Evolutionary conservation across 2,113 vertebrate genomes (phyloP), one percentile per base, ranked within the genome.

Genomic region (Octodon degus): DNA sequence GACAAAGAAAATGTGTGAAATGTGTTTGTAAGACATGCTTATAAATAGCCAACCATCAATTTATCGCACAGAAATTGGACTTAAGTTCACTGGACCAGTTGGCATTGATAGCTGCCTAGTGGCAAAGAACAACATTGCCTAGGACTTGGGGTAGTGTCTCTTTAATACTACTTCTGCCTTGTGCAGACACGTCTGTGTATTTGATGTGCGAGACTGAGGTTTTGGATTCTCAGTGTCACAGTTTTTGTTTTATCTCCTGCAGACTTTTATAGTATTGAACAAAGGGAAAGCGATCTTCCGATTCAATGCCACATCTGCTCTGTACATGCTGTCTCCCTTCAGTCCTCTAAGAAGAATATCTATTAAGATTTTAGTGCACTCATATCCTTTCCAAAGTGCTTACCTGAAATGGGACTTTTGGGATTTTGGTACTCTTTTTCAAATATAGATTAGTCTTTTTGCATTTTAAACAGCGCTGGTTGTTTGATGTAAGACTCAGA

Each of bases 221-320:
- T 67, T 68, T 70, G 60, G 24, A 1, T 40, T 24, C 1, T 83
- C 1, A 58, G 5, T 67, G 63, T 95, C 24, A 88, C 77, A 79
- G 27, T 96, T 94, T 43, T 94, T 92, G 89, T 70, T 94, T 97
- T 98, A 95, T 80, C 7, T 98, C 37, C 94, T 96, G 34, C 98
- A 99, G 99, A 99, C 99, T 76, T 99, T 99, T 98, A 99, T 99
- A 99, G 99, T 99, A 96, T 98, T 99, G 99, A 99, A 99, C 98
- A 99, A 97, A 99, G 98, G 99, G 92, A 99, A 99, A 98, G 88
- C 98, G 70, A 99, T 99, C 98, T 99, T 98, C 98, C 99, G 99
- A 95, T 99, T 99, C 99, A 99, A 99, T 97, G 99, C 99, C 97
- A 98, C 99, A 82, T 98, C 99, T 98, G 99, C 99, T 98, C 99